Base-by-base conservation (phyloP, 2,888 invertebrate species). In the Yponomeuta sedellus region DNA sequence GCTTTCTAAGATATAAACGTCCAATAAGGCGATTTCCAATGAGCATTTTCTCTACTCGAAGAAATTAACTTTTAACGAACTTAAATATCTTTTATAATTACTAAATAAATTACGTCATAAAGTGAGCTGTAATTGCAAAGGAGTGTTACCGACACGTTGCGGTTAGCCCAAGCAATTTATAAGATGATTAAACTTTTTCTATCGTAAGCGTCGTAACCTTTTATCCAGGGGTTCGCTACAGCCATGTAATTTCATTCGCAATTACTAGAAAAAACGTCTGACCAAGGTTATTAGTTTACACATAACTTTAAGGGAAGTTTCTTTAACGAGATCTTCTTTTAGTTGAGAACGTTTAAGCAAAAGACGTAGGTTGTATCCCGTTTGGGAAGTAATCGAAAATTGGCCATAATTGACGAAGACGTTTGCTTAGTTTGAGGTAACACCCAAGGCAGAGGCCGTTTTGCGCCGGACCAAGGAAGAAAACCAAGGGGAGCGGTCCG, bases 161-260 rank as follows among this genome's bases (percentile, higher is more conserved):
- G 59, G 59, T 59, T 59, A 52, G 44, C 44, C 44, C 5, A 34
- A 34, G 44, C 44, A 52, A 52, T 52, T 52, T 52, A 52, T 52
- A 52, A 52, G 44, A 52, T 52, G 22, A 25, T 59, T 59, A 22
- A 22, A 59, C 59, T 59, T 59, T 59, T 59, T 59, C 59, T 59
- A 59, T 20, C 22, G 59, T 59, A 59, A 59, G 19, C 59, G 20
- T 20, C 22, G 59, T 59, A 59, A 59, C 59, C 59, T 20, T 59
- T 59, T 12, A 59, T 5, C 25, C 1, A 59, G 10, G 25, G 16
- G 16, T 39, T 61, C 34, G 61, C 61, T 16, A 39, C 8, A 34
- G 34, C 5, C 12, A 52, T 16, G 16, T 39, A 61, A 34, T 61
- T 61, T 61, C 61, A 25, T 16, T 25, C 39, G 61, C 61, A 61